Conservation (phyloP, 2,797 vertebrate species). For the Macropodus opercularis region DNA sequence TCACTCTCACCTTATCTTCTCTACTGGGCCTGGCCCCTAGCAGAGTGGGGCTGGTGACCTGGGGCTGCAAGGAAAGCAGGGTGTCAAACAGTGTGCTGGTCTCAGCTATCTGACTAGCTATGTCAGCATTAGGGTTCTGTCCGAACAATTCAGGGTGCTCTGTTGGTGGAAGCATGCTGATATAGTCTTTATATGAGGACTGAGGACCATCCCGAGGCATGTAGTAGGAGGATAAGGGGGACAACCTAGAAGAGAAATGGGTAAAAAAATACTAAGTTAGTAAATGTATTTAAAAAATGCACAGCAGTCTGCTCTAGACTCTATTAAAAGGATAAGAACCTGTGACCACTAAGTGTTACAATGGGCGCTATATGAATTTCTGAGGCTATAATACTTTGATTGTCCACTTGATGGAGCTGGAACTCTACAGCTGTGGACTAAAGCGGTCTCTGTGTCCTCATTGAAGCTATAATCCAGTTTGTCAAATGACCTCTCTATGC, state of each 20-base stretch:
- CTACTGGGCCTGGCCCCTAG: constrained; percentile 69
- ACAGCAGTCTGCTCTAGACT: background rate
- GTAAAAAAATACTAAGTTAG: background rate
- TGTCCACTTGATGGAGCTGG: constrained; percentile 67
- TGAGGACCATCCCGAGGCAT: constrained; percentile 85
- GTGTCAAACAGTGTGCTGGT: constrained; percentile 86
- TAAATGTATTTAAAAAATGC: background rate
- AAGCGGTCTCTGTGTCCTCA: background rate
- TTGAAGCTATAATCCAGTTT: constrained; percentile 3
- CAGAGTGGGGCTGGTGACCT: constrained; percentile 72
- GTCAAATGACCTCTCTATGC: no score
- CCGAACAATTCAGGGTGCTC: constrained; percentile 90
- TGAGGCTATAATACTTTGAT: constrained; percentile 21
- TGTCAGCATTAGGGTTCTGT: constrained; percentile 89
- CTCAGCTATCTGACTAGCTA: constrained; percentile 88
- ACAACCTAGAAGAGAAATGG: constrained; percentile 77
- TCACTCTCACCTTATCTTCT: constrained; percentile 85
- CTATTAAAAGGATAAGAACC: background rate
- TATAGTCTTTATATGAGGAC: constrained; percentile 81
- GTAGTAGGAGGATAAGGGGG: constrained; percentile 79
- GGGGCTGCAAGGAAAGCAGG: constrained; percentile 90
- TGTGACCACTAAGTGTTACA: background rate
- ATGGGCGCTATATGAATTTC: background rate
- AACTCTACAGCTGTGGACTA: constrained; percentile 19
- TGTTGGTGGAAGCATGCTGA: constrained; percentile 80